Conservation (phyloP, 2,797 vertebrate species). For the Heterohyrax brucei region DNA sequence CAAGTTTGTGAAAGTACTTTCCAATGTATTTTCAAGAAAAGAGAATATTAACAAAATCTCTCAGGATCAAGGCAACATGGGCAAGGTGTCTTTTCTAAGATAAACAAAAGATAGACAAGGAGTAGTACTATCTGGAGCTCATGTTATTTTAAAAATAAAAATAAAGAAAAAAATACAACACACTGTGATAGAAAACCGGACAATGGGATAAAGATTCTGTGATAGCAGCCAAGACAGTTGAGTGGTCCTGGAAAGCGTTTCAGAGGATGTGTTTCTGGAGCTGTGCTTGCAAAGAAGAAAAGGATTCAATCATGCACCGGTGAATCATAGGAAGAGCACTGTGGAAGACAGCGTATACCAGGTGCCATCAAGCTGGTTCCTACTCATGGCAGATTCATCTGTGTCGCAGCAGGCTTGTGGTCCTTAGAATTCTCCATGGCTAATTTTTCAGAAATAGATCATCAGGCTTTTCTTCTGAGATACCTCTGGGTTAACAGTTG, state of each 20-base stretch:
- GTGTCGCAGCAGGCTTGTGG: background rate
- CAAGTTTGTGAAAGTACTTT: constrained; percentile 33
- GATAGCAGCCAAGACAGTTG: background rate
- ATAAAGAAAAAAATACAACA: background rate
- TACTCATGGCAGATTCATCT: background rate
- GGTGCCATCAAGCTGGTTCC: background rate
- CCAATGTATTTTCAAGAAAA: constrained; percentile 52
- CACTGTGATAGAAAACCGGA: background rate
- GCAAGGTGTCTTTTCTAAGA: background rate
- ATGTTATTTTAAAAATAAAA: constrained; percentile 11
- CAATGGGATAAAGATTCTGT: background rate
- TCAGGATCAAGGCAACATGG: background rate
- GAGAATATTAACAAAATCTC: constrained; percentile 31
- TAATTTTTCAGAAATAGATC: background rate
- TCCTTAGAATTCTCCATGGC: background rate
- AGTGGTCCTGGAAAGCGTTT: background rate
- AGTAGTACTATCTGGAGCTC: background rate
- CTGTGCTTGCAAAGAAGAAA: background rate
- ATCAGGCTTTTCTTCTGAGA: background rate
- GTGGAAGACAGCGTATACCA: background rate
- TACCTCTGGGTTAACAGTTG: background rate
- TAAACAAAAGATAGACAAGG: background rate
- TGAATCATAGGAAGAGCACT: background rate
- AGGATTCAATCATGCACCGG: background rate
- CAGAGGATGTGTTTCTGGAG: background rate